phyloP scores from a whole-genome alignment of 1,140 invertebrate genomes.

The Ylistrum balloti region DNA sequence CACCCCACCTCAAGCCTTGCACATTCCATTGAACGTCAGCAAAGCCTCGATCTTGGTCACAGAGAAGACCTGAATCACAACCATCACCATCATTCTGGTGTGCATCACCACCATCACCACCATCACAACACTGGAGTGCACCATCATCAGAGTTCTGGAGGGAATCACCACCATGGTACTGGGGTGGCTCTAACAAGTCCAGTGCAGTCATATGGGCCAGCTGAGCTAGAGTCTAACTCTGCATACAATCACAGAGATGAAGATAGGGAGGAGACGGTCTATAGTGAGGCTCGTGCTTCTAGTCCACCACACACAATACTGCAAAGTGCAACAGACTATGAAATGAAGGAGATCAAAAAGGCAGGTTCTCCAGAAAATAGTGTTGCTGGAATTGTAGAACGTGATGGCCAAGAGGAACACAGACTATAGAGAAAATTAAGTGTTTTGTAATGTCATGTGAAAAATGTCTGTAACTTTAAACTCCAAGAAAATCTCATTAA shows the following conservation, averaged over 20 bases:
- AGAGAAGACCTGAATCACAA: constrained; percentile 2
- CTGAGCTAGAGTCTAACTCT: not conserved
- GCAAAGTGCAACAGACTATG: constrained; percentile 13
- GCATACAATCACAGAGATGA: not conserved
- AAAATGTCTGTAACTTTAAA: too few species aligned
- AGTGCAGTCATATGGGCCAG: not conserved
- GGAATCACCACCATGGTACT: not conserved
- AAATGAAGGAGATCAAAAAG: constrained; percentile 35
- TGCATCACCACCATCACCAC: not conserved
- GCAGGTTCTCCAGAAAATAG: not conserved
- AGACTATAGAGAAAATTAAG: not conserved
- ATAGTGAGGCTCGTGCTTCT: not conserved
- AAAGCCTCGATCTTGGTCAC: constrained; percentile 1
- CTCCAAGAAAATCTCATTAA: too few species aligned
- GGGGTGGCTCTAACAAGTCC: not conserved
- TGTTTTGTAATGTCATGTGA: too few species aligned
- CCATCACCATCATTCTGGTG: not conserved
- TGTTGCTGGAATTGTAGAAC: not conserved
- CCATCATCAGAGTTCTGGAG: not conserved
- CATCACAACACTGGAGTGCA: not conserved
- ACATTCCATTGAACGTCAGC: constrained; percentile 41
- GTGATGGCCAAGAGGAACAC: not conserved
- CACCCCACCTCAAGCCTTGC: not conserved
- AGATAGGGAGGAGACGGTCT: not conserved
- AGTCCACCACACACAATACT: not conserved